Base-by-base conservation (phyloP, 2,797 vertebrate species). In the Xerus rutilus region DNA sequence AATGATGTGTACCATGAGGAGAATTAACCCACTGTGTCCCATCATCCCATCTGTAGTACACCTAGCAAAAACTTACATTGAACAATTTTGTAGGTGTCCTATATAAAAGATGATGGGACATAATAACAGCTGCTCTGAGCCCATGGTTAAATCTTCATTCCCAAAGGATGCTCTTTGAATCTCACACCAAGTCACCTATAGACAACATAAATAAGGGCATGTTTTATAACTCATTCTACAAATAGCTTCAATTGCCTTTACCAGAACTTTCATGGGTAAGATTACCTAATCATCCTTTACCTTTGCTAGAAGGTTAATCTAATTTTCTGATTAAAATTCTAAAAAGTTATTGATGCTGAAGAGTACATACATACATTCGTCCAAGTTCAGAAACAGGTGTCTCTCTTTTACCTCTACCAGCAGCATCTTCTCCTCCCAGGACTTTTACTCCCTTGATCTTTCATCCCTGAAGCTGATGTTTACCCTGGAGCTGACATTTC, bases 401-500 rank as follows among this genome's bases (percentile, higher is more conserved):
- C 30, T 13, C 57, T 64, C 18, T 65, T 86, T 84, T 90, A 84
- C 77, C 77, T 69, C 11, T 78, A 54, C 67, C 47, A 93, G 81
- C 35, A 95, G 54, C 52, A 83, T 77, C 87, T 94, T 54, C 81
- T 88, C 73, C 76, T 87, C 47, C 65, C n/a, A 62, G 35, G 74
- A 13, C 57, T 86, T 91, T 74, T 69, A 52, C 35, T 83, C 35
- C 64, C 62, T 92, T 93, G 79, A 72, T 43, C 92, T 97, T 93
- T 86, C 90, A 70, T 90, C 92, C 67, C 77, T 43, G 82, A 11
- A 88, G 54, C 9, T 86, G 94, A 59, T 96, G 86, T 97, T 98
- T 96, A 96, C 86, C 95, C 97, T 96, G 57, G 5, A 97, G 96
- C 64, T 62, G 0, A 65, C 83, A 96, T 93, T 94, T 47, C 85